Base-by-base conservation (phyloP, 2,888 invertebrate species). In the Tetranychus piercei region DNA sequence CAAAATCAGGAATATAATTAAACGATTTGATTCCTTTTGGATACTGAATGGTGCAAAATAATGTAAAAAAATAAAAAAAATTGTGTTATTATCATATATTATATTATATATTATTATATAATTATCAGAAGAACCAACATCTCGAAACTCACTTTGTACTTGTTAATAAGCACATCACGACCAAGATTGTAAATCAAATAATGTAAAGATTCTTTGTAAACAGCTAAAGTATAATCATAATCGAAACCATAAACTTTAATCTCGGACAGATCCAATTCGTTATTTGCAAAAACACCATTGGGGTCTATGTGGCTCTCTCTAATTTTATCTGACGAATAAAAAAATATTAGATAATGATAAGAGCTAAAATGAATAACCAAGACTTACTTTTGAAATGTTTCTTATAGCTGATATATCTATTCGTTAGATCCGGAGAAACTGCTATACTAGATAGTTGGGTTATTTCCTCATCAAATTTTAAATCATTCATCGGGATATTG, bases 201-300 rank as follows among this genome's bases (percentile, higher is more conserved):
- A 81, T 95, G 92, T 81, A 97, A 85, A 23, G 89, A 87, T 11
- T 91, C 90, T 81, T 92, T 94, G 82, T 97, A 97, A 80, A 92
- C 91, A 1, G 96, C 96, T 80, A 97, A 83, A 0, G 97, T 97
- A 83, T 97, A 97, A 83, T 97, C 97, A 85, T 97, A 97, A 84
- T 97, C 97, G 85, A 97, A 97, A 69, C 97, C 93, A 85, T 94
- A 95, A 0, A 95, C 92, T 80, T 91, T 88, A 67, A 97, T 91
- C 83, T 94, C 91, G 78, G 89, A 87, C 74, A 97, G 84, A 82
- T 94, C 90, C 75, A 96, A 85, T 81, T 96, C 95, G 84, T 97
- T 97, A 83, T 95, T 96, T 15, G 94, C 94, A 84, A 95, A 97
- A 2, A 97, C 93, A 67, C 91, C 92, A 80, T 87, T 86, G 0